Percentiles rank a stretch among this genome's conserved stretches.
phyloP scores from a whole-genome alignment of 2,797 vertebrate species.

The Tokudaia tokunoshimensis region DNA sequence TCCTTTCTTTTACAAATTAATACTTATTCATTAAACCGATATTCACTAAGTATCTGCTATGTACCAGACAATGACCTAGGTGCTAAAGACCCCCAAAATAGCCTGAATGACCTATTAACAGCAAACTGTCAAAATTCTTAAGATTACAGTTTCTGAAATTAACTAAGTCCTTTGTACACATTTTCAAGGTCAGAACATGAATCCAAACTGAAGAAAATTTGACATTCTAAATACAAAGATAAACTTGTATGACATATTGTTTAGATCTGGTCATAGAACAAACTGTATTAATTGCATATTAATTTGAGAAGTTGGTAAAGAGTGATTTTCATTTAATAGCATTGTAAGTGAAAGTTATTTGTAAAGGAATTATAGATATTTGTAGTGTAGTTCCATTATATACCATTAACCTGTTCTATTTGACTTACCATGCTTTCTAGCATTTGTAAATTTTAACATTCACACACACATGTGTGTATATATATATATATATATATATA shows the following conservation, averaged over 20 bases:
- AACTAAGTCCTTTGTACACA: background rate
- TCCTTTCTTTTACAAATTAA: background rate
- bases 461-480: no score
- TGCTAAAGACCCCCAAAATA: background rate
- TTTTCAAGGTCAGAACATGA: background rate
- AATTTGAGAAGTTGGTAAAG: conserved; percentile 55
- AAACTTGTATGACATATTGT: conserved; percentile 36
- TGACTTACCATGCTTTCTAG: background rate
- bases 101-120: background rate
- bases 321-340: background rate
- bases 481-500: no score
- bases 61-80: background rate
- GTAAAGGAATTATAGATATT: background rate
- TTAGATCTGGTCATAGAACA: background rate
- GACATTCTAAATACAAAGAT: background rate
- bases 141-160: background rate
- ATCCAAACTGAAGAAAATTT: conserved; percentile 7
- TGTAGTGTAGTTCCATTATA: background rate
- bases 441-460: background rate
- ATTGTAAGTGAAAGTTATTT: background rate
- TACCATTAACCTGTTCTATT: conserved; percentile 10
- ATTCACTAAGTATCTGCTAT: background rate
- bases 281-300: background rate
- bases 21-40: background rate
- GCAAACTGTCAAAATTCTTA: background rate